Conservation (phyloP, 2,113 vertebrate species). For the Pelobates fuscus region DNA sequence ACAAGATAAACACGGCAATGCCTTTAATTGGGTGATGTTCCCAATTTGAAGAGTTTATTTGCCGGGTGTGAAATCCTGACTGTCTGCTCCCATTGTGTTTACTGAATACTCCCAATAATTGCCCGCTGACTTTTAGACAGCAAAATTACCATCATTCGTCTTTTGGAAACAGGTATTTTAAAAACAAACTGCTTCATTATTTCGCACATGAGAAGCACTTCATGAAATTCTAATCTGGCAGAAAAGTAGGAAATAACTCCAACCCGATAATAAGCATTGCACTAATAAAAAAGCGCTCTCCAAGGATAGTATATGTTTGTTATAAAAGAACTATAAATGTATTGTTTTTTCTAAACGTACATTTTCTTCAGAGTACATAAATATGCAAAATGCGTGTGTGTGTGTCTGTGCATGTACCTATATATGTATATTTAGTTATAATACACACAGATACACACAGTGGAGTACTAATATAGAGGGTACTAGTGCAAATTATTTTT, state of each 20-base stretch:
- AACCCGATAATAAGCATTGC: not conserved
- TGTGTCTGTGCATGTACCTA: too few species aligned
- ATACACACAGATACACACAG: too few species aligned
- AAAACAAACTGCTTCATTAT: slow-evolving; percentile 6
- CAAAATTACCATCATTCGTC: slow-evolving; percentile 13
- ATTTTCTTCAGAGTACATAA: too few species aligned
- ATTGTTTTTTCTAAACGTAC: too few species aligned
- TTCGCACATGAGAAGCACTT: not conserved
- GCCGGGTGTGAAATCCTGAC: not conserved
- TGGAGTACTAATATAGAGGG: too few species aligned
- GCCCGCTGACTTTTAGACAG: not conserved
- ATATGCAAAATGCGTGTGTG: too few species aligned
- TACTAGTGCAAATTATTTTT: too few species aligned
- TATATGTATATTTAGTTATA: too few species aligned
- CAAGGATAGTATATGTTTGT: too few species aligned
- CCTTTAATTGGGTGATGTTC: not conserved
- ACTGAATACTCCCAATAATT: slow-evolving; percentile 1
- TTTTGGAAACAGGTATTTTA: not conserved
- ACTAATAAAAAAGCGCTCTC: too few species aligned
- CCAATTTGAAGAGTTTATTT: not conserved
- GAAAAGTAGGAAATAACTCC: not conserved
- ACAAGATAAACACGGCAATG: too few species aligned
- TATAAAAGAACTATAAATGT: too few species aligned
- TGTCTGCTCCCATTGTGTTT: slow-evolving; percentile 9
- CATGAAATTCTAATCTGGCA: not conserved